phyloP scores from a whole-genome alignment of 2,888 invertebrate species.

The Sarcophaga carnaria region DNA sequence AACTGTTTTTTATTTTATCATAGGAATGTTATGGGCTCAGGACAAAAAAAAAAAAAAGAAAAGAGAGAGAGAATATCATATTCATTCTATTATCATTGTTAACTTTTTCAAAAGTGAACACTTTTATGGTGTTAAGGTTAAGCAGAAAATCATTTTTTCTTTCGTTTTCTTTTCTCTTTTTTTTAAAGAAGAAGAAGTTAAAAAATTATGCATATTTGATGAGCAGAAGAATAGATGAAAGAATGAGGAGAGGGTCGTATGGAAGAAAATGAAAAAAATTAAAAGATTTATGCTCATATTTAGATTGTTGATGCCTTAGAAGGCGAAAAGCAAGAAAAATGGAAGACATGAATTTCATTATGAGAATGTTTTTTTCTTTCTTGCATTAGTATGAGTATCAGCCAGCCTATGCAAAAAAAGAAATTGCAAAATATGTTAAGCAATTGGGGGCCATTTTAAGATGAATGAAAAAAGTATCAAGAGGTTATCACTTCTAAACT shows the following conservation, averaged over 20 bases:
- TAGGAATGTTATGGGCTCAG: not conserved
- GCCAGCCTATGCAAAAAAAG: too few species aligned
- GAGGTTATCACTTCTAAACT: too few species aligned
- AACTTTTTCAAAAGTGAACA: conserved; percentile 34
- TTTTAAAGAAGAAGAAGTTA: too few species aligned
- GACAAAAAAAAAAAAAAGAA: not conserved
- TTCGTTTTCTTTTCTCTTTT: too few species aligned
- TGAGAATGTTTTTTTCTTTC: too few species aligned
- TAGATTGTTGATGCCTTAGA: conserved; percentile 1
- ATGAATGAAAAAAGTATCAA: too few species aligned
- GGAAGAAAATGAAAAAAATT: conserved; percentile 2
- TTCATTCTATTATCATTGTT: conserved; percentile 44
- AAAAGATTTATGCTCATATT: conserved; percentile 40
- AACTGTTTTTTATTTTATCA: conserved; percentile 38
- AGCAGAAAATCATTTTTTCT: not conserved
- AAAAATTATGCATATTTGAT: conserved; percentile 25
- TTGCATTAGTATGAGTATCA: too few species aligned
- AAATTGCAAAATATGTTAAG: too few species aligned
- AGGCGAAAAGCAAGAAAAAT: not conserved
- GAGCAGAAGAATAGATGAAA: not conserved
- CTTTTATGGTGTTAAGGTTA: conserved; percentile 44
- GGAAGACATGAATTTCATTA: not conserved
- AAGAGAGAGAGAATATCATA: not conserved
- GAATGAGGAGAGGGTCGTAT: not conserved
- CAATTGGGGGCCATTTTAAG: too few species aligned